Conservation (phyloP, 1,140 invertebrate species). For the Microplitis mediator region DNA sequence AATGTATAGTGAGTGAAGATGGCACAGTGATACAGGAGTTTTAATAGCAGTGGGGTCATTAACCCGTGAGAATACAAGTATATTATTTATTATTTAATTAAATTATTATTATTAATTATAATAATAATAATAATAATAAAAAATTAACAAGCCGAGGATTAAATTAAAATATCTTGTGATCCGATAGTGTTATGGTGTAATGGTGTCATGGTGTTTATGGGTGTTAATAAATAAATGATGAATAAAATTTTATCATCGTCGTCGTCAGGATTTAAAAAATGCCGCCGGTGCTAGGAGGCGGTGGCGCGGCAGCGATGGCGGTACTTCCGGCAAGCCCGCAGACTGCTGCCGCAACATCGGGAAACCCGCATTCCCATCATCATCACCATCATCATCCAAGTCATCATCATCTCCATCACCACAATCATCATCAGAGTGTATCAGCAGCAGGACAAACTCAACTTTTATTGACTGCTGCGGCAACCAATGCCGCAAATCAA, state of each 20-base stretch:
- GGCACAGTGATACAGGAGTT: conserved; percentile 23
- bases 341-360: conserved; percentile 60
- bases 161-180: too few species aligned
- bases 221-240: conserved; percentile 5
- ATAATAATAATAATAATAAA: not conserved
- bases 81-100: not conserved
- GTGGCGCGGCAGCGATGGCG: conserved; percentile 59
- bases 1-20: conserved; percentile 17
- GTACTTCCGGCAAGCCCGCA: conserved; percentile 62
- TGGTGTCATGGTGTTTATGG: not conserved
- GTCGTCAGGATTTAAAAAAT: conserved; percentile 36
- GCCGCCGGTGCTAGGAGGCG: conserved; percentile 61
- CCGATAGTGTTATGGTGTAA: too few species aligned
- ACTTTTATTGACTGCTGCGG: conserved; percentile 45
- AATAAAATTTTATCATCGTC: not conserved
- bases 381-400: conserved; percentile 22
- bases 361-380: conserved; percentile 48
- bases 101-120: not conserved
- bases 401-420: too few species aligned
- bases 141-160: too few species aligned
- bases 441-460: conserved; percentile 44
- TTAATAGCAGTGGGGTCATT: conserved; percentile 17
- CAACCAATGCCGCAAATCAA: conserved; percentile 31
- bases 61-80: conserved; percentile 12
- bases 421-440: too few species aligned